These are phyloP conservation scores for Phyllostomus discolor DNA, from an alignment of 2,113 vertebrate species.

Conservation along the genomic window DNA sequence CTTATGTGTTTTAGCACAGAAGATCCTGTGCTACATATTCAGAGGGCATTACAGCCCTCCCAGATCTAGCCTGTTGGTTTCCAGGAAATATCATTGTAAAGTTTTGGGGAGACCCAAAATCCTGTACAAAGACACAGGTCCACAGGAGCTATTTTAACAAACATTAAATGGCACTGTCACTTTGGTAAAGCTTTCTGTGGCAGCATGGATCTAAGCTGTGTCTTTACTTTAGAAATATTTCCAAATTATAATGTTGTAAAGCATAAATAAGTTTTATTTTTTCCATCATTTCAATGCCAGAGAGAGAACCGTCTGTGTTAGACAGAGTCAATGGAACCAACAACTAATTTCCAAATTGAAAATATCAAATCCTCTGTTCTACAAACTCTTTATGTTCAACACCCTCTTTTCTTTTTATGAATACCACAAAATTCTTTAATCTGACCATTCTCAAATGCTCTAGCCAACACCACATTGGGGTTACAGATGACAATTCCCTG, in stretches of 20 bases:
- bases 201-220: not conserved
- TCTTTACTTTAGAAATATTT: not conserved
- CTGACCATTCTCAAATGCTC: not conserved
- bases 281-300: not conserved
- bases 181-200: not conserved
- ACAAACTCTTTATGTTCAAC: not conserved
- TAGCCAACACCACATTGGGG: not conserved
- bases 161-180: not conserved
- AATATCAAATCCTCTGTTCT: not conserved
- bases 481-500: not conserved
- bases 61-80: not conserved
- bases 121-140: not conserved
- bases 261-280: not conserved
- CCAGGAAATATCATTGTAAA: not conserved
- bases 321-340: not conserved
- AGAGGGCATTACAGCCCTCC: not conserved
- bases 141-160: not conserved
- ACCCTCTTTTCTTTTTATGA: not conserved
- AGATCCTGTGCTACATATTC: not conserved
- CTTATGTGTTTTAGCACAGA: not conserved
- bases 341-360: not conserved
- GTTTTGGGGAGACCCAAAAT: not conserved
- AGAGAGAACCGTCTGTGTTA: not conserved
- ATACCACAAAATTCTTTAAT: not conserved
- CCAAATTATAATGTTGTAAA: not conserved